Conservation (phyloP, 2,797 vertebrate genomes). For the Crax fasciolata region DNA sequence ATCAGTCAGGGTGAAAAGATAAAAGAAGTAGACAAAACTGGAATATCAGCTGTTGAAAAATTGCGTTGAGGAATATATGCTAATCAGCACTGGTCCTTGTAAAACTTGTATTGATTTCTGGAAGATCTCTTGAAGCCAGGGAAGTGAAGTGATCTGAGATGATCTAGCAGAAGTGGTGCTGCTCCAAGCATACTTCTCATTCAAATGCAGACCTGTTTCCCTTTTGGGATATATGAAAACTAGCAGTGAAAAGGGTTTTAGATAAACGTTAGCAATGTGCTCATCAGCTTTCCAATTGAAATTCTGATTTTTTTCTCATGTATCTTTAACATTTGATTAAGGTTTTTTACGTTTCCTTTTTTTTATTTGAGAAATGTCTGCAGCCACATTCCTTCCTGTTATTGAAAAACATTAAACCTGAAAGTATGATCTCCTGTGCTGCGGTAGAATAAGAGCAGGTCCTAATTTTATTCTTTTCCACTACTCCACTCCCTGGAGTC, state of each 20-base stretch:
- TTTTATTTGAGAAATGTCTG: background rate
- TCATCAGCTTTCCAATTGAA: background rate
- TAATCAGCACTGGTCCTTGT: background rate
- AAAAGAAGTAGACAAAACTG: background rate
- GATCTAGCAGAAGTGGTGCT: background rate
- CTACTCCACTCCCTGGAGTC: background rate
- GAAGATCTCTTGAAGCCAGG: background rate
- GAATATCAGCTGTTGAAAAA: background rate
- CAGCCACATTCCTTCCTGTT: background rate
- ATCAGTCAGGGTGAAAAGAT: background rate
- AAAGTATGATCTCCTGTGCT: background rate
- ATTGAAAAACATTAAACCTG: background rate
- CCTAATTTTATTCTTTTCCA: background rate
- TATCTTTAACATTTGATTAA: background rate
- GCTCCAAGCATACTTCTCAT: background rate
- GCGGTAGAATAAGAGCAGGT: background rate
- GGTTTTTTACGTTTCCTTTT: background rate
- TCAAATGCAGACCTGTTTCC: background rate
- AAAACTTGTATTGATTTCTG: slow-evolving; percentile 13
- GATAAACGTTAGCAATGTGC: background rate
- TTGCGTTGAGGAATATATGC: background rate
- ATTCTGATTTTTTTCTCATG: background rate
- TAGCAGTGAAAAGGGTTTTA: background rate
- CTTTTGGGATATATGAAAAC: background rate
- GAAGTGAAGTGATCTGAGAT: background rate